Percentiles rank a stretch among this genome's conserved stretches.
These are phyloP conservation scores for Polyommatus iphigenia DNA, from an alignment of 2,888 invertebrate species.

Conservation along the genomic window DNA sequence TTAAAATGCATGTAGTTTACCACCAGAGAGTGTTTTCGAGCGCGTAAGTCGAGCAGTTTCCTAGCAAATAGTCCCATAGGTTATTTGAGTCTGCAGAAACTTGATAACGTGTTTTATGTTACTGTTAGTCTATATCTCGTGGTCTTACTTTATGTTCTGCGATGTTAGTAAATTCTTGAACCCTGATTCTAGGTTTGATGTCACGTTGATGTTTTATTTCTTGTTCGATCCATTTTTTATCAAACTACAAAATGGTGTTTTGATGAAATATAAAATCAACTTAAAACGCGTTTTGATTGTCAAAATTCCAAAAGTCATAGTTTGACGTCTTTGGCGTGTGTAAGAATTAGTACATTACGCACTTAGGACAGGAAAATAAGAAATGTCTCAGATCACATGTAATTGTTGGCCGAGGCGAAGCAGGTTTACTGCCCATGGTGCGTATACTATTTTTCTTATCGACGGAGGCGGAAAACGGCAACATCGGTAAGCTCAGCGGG, in stretches of 20 bases:
- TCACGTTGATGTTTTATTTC: not conserved
- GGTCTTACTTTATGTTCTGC: constrained; percentile 3
- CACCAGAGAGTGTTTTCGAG: not conserved
- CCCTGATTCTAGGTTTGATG: not conserved
- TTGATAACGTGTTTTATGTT: constrained; percentile 1
- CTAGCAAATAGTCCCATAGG: constrained; percentile 19
- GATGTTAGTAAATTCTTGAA: not conserved
- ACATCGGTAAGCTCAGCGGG: too few relatives aligned
- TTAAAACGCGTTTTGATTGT: too few relatives aligned
- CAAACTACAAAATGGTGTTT: not conserved
- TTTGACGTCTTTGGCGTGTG: too few relatives aligned
- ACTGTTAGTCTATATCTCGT: constrained; percentile 1
- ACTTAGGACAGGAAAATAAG: too few relatives aligned
- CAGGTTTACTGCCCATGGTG: too few relatives aligned
- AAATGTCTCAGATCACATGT: too few relatives aligned
- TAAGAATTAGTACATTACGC: too few relatives aligned
- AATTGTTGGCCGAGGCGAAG: too few relatives aligned
- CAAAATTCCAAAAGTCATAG: too few relatives aligned
- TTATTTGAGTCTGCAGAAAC: constrained; percentile 8
- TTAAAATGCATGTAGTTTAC: not conserved
- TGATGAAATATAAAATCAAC: too few relatives aligned
- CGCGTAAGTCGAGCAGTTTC: constrained; percentile 13
- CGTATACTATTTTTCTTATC: too few relatives aligned
- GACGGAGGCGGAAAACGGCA: too few relatives aligned
- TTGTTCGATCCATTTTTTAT: not conserved